Evolutionary conservation across 2,888 invertebrate genomes (phyloP).

Genomic region (Thumatha senex): DNA sequence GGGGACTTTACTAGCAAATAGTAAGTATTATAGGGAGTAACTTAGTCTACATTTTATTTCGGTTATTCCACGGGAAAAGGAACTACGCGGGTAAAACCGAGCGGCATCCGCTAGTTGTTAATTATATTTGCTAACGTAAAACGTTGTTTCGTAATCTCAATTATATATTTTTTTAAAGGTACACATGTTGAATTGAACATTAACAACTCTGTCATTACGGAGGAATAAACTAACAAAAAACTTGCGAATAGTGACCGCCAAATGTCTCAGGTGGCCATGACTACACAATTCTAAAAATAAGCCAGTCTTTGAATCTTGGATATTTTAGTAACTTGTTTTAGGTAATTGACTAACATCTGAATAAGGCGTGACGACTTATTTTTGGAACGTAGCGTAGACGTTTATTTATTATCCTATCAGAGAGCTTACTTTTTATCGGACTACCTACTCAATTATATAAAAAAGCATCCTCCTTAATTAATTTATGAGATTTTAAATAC

Average conservation of each 20-base stretch:
- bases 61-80: too few species aligned
- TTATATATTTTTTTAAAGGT: not conserved
- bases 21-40: too few species aligned
- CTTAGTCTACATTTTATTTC: too few species aligned
- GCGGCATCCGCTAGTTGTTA: too few species aligned
- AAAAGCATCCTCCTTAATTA: too few species aligned
- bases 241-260: slow-evolving; percentile 25
- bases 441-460: too few species aligned
- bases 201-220: slow-evolving; percentile 16
- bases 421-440: too few species aligned
- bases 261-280: slow-evolving; percentile 43
- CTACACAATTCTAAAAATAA: slow-evolving; percentile 47
- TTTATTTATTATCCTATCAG: too few species aligned
- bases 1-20: too few species aligned
- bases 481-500: too few species aligned
- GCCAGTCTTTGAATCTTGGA: slow-evolving; percentile 29
- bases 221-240: slow-evolving; percentile 29
- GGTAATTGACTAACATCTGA: slow-evolving; percentile 16
- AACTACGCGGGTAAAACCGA: too few species aligned
- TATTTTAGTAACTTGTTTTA: slow-evolving; percentile 49
- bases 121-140: slow-evolving; percentile 4
- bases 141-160: not conserved
- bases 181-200: slow-evolving; percentile 1
- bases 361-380: slow-evolving; percentile 1
- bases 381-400: not conserved